Conservation (phyloP, 2,113 vertebrate genomes). For the Cyprinus carpio region DNA sequence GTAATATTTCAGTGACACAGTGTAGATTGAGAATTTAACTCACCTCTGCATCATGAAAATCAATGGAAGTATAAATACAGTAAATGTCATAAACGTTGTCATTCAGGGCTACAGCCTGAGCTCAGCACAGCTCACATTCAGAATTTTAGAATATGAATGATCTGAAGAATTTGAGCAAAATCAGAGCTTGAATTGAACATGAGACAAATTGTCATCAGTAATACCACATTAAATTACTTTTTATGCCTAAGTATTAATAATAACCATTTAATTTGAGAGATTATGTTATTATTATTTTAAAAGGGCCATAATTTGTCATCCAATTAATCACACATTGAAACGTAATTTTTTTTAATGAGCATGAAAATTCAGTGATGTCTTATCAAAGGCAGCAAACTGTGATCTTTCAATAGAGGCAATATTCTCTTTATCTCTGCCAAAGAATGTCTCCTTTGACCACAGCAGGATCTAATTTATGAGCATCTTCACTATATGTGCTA, state of each 20-base stretch:
- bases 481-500: conserved; percentile 66
- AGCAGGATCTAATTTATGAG: conserved; percentile 69
- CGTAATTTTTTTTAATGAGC: conserved; percentile 68
- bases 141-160: neutral
- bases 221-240: neutral
- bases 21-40: conserved; percentile 27
- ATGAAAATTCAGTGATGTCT: conserved; percentile 63
- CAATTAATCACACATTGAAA: conserved; percentile 60
- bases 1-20: conserved; percentile 23
- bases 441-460: conserved; percentile 65
- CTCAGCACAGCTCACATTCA: neutral
- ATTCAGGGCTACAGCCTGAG: neutral
- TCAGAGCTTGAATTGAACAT: conserved; percentile 29
- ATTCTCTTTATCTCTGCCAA: conserved; percentile 67
- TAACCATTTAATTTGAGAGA: conserved; percentile 61
- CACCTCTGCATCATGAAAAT: neutral
- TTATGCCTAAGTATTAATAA: conserved; percentile 48
- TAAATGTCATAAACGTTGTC: neutral
- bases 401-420: conserved; percentile 61
- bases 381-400: conserved; percentile 63
- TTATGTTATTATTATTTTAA: conserved; percentile 66
- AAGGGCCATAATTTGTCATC: conserved; percentile 55
- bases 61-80: conserved; percentile 12
- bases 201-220: conserved; percentile 40
- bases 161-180: conserved; percentile 1